Evolutionary conservation across 2,888 invertebrate genomes (phyloP).

Genomic region (Ptilodon capucinus): DNA sequence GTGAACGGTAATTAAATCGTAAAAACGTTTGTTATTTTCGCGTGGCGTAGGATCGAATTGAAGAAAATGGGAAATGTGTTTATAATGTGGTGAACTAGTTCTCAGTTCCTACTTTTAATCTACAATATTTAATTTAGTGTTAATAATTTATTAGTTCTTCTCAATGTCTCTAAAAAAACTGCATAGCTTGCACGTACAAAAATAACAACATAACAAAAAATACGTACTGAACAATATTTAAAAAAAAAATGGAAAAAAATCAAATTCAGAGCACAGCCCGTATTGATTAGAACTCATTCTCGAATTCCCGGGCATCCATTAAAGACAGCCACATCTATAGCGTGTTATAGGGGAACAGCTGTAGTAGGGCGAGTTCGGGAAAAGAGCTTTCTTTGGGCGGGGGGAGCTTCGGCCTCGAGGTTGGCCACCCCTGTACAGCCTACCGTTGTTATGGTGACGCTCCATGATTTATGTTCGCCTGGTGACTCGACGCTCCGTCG

Average conservation of each 20-base stretch:
- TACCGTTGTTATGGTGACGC: constrained; percentile 65
- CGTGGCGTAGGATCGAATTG: background rate
- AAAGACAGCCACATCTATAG: constrained; percentile 48
- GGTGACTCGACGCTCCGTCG: constrained; percentile 44
- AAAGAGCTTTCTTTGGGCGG: constrained; percentile 44
- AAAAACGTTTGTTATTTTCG: background rate
- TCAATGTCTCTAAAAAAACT: background rate
- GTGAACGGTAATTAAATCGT: background rate
- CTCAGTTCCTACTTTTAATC: too few relatives aligned
- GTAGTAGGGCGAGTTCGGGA: constrained; percentile 62
- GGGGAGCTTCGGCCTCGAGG: constrained; percentile 33
- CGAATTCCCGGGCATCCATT: constrained; percentile 49
- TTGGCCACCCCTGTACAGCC: constrained; percentile 50
- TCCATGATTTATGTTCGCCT: constrained; percentile 65
- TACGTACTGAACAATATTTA: too few relatives aligned
- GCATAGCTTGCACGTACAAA: too few relatives aligned
- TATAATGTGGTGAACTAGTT: background rate
- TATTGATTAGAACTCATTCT: constrained; percentile 53
- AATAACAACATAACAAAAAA: too few relatives aligned
- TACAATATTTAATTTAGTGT: too few relatives aligned
- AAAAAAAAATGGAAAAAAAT: too few relatives aligned
- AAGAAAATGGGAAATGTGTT: background rate
- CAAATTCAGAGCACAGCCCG: constrained; percentile 31
- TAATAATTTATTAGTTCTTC: too few relatives aligned
- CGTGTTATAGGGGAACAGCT: constrained; percentile 59